Conservation (phyloP, 2,888 invertebrate species). For the Drosophila longiperda region DNA sequence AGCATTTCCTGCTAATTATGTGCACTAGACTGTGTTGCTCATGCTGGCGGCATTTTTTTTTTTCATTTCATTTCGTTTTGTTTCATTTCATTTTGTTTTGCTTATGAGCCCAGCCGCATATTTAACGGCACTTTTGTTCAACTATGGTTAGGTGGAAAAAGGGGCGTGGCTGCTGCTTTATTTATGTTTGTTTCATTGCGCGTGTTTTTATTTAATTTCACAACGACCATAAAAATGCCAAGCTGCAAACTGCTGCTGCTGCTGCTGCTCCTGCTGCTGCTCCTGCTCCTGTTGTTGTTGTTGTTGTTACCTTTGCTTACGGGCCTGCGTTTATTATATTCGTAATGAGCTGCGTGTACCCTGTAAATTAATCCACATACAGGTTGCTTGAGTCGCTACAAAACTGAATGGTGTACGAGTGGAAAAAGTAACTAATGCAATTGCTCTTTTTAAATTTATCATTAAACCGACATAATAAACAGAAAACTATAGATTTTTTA, state of each 20-base stretch:
- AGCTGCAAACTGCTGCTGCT: slow-evolving; percentile 37
- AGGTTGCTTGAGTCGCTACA: not conserved
- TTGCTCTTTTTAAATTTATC: not conserved
- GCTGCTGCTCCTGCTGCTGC: not conserved
- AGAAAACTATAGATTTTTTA: not conserved
- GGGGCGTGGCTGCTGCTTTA: slow-evolving; percentile 36
- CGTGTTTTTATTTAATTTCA: slow-evolving; percentile 78
- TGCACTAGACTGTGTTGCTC: slow-evolving; percentile 71
- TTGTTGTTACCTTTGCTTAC: slow-evolving; percentile 40
- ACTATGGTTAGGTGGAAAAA: not conserved
- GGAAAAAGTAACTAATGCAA: not conserved
- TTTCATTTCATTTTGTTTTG: slow-evolving; percentile 47
- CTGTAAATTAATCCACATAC: not conserved
- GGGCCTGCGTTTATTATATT: slow-evolving; percentile 57
- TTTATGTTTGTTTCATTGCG: slow-evolving; percentile 67
- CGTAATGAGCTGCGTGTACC: slow-evolving; percentile 54
- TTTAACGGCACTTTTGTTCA: slow-evolving; percentile 46
- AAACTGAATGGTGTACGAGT: not conserved
- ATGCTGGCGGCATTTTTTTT: slow-evolving; percentile 55
- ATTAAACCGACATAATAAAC: not conserved
- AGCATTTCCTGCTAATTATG: slow-evolving; percentile 64
- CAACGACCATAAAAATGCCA: slow-evolving; percentile 59
- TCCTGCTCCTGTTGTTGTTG: slow-evolving; percentile 5
- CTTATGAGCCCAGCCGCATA: slow-evolving; percentile 24
- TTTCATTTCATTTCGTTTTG: slow-evolving; percentile 51